Percentiles rank a stretch among this genome's conserved stretches.
Conservation (phyloP, 2,797 vertebrate species). For the Sebastes nivosus region DNA sequence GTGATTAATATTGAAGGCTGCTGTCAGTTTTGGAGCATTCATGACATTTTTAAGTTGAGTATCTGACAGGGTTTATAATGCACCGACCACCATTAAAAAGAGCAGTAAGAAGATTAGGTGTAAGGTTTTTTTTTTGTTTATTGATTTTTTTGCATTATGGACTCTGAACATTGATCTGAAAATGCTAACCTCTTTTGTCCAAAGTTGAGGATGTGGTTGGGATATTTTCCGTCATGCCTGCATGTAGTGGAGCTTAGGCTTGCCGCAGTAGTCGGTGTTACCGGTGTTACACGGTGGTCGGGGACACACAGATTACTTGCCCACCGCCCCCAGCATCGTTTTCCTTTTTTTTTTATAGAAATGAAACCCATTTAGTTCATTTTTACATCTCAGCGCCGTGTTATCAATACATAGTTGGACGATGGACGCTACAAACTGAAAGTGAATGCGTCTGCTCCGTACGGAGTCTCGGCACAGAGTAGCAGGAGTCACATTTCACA, state of each 20-base stretch:
- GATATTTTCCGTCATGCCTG: neutral
- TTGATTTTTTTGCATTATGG: neutral
- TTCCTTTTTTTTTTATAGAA: too few species aligned
- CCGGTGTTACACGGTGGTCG: neutral
- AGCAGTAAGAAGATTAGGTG: neutral
- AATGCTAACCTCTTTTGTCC: neutral
- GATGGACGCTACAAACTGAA: neutral
- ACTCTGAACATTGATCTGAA: neutral
- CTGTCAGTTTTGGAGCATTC: slow-evolving; percentile 17
- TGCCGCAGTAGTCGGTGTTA: neutral
- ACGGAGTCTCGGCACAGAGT: neutral
- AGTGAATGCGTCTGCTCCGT: neutral
- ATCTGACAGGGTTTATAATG: slow-evolving; percentile 6
- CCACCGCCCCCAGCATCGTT: too few species aligned
- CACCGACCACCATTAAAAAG: neutral
- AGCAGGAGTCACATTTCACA: neutral
- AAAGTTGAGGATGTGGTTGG: neutral
- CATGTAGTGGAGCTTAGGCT: neutral
- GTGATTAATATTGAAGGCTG: neutral
- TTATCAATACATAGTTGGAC: too few species aligned
- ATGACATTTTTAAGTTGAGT: slow-evolving; percentile 8
- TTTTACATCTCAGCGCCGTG: neutral
- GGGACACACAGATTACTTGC: too few species aligned
- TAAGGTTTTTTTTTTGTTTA: neutral
- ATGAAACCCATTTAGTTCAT: neutral